Base-by-base conservation (phyloP, 2,888 invertebrate genomes). In the Pristionchus entomophagus region DNA sequence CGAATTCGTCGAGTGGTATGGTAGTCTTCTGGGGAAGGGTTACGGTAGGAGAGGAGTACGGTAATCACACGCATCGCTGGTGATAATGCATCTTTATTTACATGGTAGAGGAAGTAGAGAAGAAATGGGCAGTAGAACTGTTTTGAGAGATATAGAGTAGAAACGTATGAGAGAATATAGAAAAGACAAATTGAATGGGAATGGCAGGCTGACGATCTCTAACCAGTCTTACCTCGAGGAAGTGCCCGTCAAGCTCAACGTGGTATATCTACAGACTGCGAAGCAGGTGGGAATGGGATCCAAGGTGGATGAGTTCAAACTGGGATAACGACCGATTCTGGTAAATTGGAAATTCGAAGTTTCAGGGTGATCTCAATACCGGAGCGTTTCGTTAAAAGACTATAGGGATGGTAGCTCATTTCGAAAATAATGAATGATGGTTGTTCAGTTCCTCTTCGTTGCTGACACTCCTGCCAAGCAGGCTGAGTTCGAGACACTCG, bases 141-240 rank as follows among this genome's bases (percentile, higher is more conserved):
- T 1, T 19, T 3, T 51, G 5, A 51, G 17, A 51, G 19, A 51
- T 51, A 17, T 51, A 12, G 51, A 1, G 19, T 51, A 1, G 12
- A 1, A 51, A 17, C 51, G 51, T 5, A 51, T n/a, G 22, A 4
- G 35, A 35, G 14, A 65, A 65, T 65, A 12, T 35, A 65, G 2
- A n/a, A n/a, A n/a, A n/a, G n/a, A n/a, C n/a, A n/a, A n/a, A n/a
- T n/a, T n/a, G n/a, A n/a, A n/a, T n/a, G n/a, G n/a, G n/a, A n/a
- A n/a, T n/a, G n/a, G n/a, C 38, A 82, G 82, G 82, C 41, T 82
- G 35, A 59, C 59, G 38, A 82, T 82, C 38, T 82, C 82, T 5
- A 82, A 82, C 26, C 53, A 38, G 17, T 82, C 82, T 14, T 82
- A 82, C 22, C 59, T 82, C 38, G 82, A 82, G 41, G 8, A n/a